Conservation (phyloP, 1,140 invertebrate genomes). For the Ips typographus region DNA sequence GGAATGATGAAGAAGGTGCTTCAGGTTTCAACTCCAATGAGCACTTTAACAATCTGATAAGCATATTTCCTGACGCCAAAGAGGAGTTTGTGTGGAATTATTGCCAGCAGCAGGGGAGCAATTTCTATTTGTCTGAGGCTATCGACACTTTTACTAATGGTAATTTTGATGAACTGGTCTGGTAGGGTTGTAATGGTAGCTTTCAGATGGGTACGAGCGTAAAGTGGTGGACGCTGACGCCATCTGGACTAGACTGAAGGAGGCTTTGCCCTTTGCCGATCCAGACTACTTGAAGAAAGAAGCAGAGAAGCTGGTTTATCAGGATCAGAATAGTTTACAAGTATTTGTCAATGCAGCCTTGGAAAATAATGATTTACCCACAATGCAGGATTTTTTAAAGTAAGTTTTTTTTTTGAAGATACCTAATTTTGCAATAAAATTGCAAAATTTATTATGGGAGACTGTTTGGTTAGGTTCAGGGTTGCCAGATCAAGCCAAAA, state of each 20-base stretch:
- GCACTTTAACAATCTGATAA: conserved; percentile 13
- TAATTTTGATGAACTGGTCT: not conserved
- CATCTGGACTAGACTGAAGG: conserved; percentile 47
- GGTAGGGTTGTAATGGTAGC: not conserved
- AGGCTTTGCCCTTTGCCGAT: conserved; percentile 56
- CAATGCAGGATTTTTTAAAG: conserved; percentile 55
- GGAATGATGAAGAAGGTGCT: too few relatives aligned
- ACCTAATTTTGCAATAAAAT: too few relatives aligned
- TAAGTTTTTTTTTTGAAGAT: conserved; percentile 26
- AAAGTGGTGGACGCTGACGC: conserved; percentile 31
- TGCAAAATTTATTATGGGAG: too few relatives aligned
- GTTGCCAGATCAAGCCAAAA: too few relatives aligned
- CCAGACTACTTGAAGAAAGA: conserved; percentile 55
- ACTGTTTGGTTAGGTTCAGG: too few relatives aligned
- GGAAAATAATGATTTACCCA: conserved; percentile 57
- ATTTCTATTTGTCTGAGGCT: conserved; percentile 35
- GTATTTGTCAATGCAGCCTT: conserved; percentile 50
- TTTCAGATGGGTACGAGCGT: not conserved
- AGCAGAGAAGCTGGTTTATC: conserved; percentile 40
- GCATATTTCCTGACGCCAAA: conserved; percentile 51
- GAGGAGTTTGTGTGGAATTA: conserved; percentile 44
- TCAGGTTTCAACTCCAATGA: conserved; percentile 4
- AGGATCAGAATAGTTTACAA: conserved; percentile 43
- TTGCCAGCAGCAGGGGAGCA: conserved; percentile 46
- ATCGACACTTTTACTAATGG: conserved; percentile 43